Evolutionary conservation across 2,888 invertebrate species (phyloP), one percentile per base, ranked within the genome.

Genomic region (Sinhomidia bicolor): DNA sequence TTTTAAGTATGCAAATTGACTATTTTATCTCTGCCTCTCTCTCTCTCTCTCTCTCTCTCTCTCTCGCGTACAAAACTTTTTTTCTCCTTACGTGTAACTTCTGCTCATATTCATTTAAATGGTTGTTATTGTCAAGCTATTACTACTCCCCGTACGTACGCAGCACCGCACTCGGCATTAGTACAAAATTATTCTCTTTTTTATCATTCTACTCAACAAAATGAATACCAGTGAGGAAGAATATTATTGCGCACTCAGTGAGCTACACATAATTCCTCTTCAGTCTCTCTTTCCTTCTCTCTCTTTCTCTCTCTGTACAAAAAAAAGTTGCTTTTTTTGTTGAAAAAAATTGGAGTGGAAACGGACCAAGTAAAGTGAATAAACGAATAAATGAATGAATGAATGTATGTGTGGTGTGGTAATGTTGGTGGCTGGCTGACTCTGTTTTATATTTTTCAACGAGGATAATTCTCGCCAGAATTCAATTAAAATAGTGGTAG

Each of bases 401-500:
- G 41, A 41, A 10, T 41, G 20, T 2, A 10, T 20, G 0, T 29
- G 62, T 62, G 29, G 29, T 23, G n/a, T 14, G 41, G 71, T 44
- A 26, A 47, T 23, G 71, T 47, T 74, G 65, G 65, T 65, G 65
- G 32, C 65, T 32, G 47, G 12, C 23, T 32, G 29, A 14, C 29
- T 7, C 26, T 29, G 7, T 60, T 9, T 14, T 9, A 9, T 26
- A 26, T 4, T 29, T 17, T 12, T 1, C 60, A 14, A 62, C 32
- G 32, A 44, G 44, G 44, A 74, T 74, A 47, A 74, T 74, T 74
- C 44, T 74, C 44, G 6, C 23, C 41, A 44, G 23, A 74, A 74
- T 74, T 74, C 71, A 74, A 74, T 74, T 74, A 74, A 71, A 74
- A 23, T 57, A 23, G 57, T 54, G 36, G 36, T 29, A 62, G 29